These are phyloP conservation scores for Acholoe squamosa DNA, from an alignment of 2,888 invertebrate species.

Conservation along the genomic window DNA sequence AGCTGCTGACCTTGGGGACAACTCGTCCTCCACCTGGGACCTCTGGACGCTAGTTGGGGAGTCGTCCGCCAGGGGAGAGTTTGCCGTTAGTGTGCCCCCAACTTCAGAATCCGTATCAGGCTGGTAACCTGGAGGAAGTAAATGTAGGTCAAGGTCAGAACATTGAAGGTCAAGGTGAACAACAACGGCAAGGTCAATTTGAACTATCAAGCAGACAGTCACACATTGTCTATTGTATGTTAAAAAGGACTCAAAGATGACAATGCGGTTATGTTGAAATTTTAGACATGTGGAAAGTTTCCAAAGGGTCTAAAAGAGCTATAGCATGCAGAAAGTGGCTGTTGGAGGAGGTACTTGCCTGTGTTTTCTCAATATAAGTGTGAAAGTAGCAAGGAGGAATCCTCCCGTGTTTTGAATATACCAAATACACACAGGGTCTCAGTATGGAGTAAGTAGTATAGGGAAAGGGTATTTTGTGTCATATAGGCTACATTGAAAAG, in stretches of 20 bases:
- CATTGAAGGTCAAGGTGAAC: slow-evolving; percentile 7
- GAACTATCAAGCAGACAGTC: too few relatives aligned
- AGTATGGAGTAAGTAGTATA: neutral
- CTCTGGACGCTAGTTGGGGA: neutral
- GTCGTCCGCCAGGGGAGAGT: slow-evolving; percentile 73
- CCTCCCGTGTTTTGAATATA: neutral
- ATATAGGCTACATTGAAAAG: neutral
- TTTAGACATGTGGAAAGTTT: too few relatives aligned
- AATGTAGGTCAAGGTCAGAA: slow-evolving; percentile 22
- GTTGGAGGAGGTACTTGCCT: neutral
- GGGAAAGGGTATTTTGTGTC: too few relatives aligned
- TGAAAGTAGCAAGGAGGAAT: neutral
- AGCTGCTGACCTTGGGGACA: slow-evolving; percentile 37
- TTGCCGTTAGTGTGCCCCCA: slow-evolving; percentile 86
- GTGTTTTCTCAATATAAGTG: neutral
- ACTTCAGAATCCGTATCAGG: slow-evolving; percentile 87
- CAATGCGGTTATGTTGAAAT: too few relatives aligned
- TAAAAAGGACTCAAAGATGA: too few relatives aligned
- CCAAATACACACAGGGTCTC: neutral
- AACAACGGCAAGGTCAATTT: neutral
- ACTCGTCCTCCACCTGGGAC: neutral
- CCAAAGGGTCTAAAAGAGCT: neutral
- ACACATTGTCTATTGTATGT: too few relatives aligned
- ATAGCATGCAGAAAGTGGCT: neutral
- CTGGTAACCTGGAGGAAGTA: slow-evolving; percentile 86